These are phyloP conservation scores for Philopotamus ludificatus DNA, from an alignment of 1,140 invertebrate species.

Conservation along the genomic window DNA sequence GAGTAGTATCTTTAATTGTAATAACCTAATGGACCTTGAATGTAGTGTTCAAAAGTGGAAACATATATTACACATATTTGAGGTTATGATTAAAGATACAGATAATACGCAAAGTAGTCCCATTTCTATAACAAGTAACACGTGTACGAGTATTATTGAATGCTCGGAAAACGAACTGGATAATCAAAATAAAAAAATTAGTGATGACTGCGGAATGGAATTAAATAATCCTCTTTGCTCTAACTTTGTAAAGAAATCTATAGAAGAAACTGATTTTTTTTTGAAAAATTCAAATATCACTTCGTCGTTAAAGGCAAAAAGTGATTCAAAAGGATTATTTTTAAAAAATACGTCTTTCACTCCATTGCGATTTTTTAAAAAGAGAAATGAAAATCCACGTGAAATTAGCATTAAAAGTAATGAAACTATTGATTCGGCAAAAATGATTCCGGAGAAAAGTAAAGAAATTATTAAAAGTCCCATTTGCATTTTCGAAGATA, in stretches of 20 bases:
- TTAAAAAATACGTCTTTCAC: slow-evolving; percentile 10
- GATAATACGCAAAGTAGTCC: no score
- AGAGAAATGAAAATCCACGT: slow-evolving; percentile 21
- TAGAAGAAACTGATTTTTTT: slow-evolving; percentile 34
- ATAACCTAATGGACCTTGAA: slow-evolving; percentile 8
- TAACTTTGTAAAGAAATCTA: no score
- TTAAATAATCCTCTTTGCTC: no score
- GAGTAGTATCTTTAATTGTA: neutral
- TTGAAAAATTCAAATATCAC: slow-evolving; percentile 29
- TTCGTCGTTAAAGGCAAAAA: slow-evolving; percentile 16
- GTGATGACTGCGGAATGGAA: no score
- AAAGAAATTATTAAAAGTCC: neutral
- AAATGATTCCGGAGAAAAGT: neutral
- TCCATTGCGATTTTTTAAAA: slow-evolving; percentile 12
- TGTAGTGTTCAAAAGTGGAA: slow-evolving; percentile 12
- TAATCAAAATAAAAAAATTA: no score
- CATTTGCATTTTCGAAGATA: slow-evolving; percentile 43
- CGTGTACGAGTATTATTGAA: no score
- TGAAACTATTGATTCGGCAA: neutral
- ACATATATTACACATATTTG: slow-evolving; percentile 12
- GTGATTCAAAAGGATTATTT: neutral
- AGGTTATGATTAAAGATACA: neutral
- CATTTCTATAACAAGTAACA: no score
- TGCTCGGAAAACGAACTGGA: no score
- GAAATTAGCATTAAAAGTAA: neutral